Evolutionary conservation across 92 coral and sea anemone species (phyloP).

Genomic region (Parazoanthus darwini): DNA sequence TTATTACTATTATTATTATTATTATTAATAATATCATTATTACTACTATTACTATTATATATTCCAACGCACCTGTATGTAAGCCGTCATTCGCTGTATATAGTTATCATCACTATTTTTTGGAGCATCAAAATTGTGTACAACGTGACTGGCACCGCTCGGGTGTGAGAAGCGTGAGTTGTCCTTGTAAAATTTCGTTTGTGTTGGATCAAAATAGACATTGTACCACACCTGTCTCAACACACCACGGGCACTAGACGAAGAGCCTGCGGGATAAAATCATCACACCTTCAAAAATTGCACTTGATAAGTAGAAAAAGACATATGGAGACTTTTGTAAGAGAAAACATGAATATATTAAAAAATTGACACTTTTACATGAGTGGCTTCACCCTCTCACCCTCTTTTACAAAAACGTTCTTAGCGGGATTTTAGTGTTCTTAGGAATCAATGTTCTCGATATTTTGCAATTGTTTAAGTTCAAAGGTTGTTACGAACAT

Average conservation of each 20-base stretch:
- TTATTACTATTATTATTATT: neutral
- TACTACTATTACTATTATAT: neutral
- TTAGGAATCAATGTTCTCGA: no score
- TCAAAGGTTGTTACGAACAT: no score
- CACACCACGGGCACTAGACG: slow-evolving; percentile 21
- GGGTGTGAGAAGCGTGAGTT: slow-evolving; percentile 12
- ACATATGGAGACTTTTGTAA: no score
- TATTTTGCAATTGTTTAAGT: no score
- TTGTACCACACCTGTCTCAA: slow-evolving; percentile 18
- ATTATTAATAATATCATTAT: neutral
- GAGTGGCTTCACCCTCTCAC: no score
- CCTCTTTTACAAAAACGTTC: no score
- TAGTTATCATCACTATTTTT: neutral
- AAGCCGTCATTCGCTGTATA: slow-evolving; percentile 19
- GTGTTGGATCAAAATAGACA: neutral
- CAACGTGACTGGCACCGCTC: neutral
- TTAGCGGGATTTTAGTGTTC: no score
- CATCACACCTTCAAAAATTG: neutral
- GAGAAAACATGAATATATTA: no score
- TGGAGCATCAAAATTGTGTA: slow-evolving; percentile 13
- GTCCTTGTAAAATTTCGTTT: slow-evolving; percentile 27
- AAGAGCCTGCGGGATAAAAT: neutral
- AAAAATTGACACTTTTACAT: no score
- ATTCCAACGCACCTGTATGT: neutral
- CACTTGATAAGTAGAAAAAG: neutral